These are phyloP conservation scores for Octodonta nipae DNA, from an alignment of 2,888 invertebrate genomes.

Conservation along the genomic window DNA sequence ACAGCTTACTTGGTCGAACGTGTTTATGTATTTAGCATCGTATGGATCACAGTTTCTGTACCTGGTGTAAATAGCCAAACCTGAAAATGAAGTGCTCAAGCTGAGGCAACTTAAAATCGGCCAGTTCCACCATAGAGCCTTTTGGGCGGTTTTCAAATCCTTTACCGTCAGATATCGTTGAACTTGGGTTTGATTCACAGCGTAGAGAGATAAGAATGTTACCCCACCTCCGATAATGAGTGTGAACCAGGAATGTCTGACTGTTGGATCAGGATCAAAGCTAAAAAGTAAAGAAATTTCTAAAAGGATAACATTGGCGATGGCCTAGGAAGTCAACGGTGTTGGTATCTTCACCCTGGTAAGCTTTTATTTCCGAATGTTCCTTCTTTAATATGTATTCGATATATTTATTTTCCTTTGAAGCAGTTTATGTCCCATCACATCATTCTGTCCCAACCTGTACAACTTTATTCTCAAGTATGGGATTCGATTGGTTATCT, in stretches of 20 bases:
- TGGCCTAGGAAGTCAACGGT: too few species aligned
- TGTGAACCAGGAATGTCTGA: slow-evolving; percentile 72
- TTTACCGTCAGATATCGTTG: slow-evolving; percentile 60
- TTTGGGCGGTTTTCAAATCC: slow-evolving; percentile 54
- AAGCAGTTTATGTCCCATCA: too few species aligned
- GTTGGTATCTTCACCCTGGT: too few species aligned
- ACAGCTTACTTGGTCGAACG: slow-evolving; percentile 48
- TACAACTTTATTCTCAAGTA: background rate
- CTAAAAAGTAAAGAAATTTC: slow-evolving; percentile 43
- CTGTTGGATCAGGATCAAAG: slow-evolving; percentile 65
- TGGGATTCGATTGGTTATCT: background rate
- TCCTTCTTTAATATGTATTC: too few species aligned
- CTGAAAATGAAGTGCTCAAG: slow-evolving; percentile 52
- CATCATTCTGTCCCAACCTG: too few species aligned
- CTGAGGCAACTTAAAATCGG: slow-evolving; percentile 65
- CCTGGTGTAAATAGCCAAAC: slow-evolving; percentile 72
- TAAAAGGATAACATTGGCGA: too few species aligned
- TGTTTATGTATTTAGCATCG: slow-evolving; percentile 44
- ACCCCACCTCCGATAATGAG: slow-evolving; percentile 66
- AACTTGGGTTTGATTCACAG: slow-evolving; percentile 76
- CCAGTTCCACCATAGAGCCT: slow-evolving; percentile 66
- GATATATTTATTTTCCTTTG: too few species aligned
- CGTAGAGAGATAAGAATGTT: slow-evolving; percentile 70
- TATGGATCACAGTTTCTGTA: slow-evolving; percentile 75
- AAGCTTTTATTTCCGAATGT: too few species aligned